These are phyloP conservation scores for Apamea sordens DNA, from an alignment of 2,888 invertebrate species.

Conservation along the genomic window DNA sequence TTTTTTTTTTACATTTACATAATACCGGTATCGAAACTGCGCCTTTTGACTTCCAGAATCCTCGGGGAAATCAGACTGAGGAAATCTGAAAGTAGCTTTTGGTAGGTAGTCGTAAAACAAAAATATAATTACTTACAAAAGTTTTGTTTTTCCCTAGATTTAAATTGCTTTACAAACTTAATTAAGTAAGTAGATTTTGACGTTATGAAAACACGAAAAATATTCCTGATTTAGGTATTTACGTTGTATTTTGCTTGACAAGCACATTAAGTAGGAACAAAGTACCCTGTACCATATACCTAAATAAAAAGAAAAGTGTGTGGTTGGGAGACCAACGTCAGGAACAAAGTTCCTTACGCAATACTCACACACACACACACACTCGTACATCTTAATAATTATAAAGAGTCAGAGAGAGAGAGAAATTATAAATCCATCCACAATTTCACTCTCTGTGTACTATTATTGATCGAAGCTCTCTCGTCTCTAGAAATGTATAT, in stretches of 20 bases:
- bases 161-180: background rate
- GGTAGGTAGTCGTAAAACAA: background rate
- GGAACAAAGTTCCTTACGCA: too few relatives aligned
- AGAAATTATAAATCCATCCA: too few relatives aligned
- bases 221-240: background rate
- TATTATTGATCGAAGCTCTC: too few relatives aligned
- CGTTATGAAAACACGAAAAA: too few relatives aligned
- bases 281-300: too few relatives aligned
- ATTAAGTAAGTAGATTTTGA: background rate
- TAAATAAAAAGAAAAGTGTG: too few relatives aligned
- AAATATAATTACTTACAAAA: background rate
- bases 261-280: background rate
- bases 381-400: too few relatives aligned
- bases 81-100: background rate
- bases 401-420: too few relatives aligned
- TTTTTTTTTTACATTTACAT: constrained; percentile 24
- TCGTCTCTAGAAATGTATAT: too few relatives aligned
- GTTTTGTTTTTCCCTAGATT: background rate
- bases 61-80: constrained; percentile 31
- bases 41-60: constrained; percentile 4
- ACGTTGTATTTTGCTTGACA: background rate
- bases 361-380: too few relatives aligned
- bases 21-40: constrained; percentile 10
- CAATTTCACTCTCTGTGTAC: too few relatives aligned
- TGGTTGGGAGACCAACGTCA: too few relatives aligned